These are phyloP conservation scores for Machimus rusticus DNA, from an alignment of 2,888 invertebrate species.

Conservation along the genomic window DNA sequence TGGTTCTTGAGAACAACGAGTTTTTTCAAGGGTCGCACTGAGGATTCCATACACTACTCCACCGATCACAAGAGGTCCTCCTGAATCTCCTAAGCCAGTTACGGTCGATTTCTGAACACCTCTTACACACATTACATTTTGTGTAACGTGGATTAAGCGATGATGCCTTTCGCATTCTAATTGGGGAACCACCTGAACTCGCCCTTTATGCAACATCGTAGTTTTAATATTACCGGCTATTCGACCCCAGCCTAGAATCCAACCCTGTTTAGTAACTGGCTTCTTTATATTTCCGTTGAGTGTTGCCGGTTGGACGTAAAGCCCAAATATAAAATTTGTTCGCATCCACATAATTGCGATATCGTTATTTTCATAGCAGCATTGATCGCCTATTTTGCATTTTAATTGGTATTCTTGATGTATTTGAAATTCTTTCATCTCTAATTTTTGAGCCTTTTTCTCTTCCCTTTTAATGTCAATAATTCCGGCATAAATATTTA, in stretches of 20 bases:
- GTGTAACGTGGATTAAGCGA: not conserved
- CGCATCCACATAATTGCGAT: not conserved
- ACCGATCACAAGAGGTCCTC: not conserved
- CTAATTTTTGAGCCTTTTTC: not conserved
- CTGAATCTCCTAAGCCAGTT: not conserved
- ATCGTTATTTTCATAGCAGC: not conserved
- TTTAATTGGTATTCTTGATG: not conserved
- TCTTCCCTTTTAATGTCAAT: not conserved
- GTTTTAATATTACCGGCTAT: not conserved
- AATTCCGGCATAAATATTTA: not conserved
- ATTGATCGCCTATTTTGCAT: not conserved
- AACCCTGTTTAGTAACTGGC: not conserved
- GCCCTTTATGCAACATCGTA: not conserved
- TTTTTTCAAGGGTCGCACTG: not conserved
- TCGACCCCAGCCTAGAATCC: not conserved
- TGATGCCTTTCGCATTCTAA: not conserved
- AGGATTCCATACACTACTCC: not conserved
- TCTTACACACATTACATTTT: not conserved
- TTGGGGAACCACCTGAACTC: not conserved
- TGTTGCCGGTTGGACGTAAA: not conserved
- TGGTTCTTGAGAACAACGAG: not conserved
- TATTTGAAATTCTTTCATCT: not conserved
- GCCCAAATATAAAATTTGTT: not conserved
- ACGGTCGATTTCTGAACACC: not conserved
- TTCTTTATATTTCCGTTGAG: not conserved